A percentile compares a stretch with the other conserved stretches of the same genome.
These are phyloP conservation scores for Eupleurogrammus muticus DNA, from an alignment of 2,797 vertebrate genomes.

Conservation along the genomic window DNA sequence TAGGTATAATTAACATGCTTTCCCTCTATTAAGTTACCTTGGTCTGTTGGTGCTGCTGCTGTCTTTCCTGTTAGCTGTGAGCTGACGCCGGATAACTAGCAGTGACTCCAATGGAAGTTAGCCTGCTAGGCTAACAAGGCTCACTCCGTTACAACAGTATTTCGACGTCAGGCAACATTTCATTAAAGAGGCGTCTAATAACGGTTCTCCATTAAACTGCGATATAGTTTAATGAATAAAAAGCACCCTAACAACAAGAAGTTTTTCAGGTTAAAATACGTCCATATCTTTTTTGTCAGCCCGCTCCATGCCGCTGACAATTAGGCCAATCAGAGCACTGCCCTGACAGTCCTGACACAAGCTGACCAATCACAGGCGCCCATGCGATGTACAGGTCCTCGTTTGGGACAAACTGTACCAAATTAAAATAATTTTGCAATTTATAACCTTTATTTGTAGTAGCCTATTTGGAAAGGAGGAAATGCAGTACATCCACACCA, in stretches of 20 bases:
- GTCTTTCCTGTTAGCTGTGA: neutral
- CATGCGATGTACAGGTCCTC: constrained; percentile 14
- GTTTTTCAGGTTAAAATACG: neutral
- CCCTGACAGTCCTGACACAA: neutral
- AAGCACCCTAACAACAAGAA: neutral
- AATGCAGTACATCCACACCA: too few relatives aligned
- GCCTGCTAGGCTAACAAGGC: constrained; percentile 50
- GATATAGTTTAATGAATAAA: fast-evolving
- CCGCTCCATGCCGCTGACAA: neutral
- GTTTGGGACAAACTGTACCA: constrained; percentile 18
- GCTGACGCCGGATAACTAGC: neutral
- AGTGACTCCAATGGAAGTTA: constrained; percentile 10
- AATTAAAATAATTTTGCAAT: neutral
- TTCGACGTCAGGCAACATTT: neutral
- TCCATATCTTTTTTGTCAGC: neutral
- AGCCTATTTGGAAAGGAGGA: too few relatives aligned
- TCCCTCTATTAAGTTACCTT: constrained; percentile 38
- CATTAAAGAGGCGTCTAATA: neutral
- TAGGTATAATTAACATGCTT: too few relatives aligned
- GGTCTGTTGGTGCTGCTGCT: neutral
- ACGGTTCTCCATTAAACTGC: fast-evolving
- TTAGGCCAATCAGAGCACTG: constrained; percentile 53
- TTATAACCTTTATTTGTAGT: neutral
- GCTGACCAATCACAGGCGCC: constrained; percentile 49
- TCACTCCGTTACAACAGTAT: neutral